Evolutionary conservation across 2,888 invertebrate genomes (phyloP).

Genomic region (Cantharis flavilabris): DNA sequence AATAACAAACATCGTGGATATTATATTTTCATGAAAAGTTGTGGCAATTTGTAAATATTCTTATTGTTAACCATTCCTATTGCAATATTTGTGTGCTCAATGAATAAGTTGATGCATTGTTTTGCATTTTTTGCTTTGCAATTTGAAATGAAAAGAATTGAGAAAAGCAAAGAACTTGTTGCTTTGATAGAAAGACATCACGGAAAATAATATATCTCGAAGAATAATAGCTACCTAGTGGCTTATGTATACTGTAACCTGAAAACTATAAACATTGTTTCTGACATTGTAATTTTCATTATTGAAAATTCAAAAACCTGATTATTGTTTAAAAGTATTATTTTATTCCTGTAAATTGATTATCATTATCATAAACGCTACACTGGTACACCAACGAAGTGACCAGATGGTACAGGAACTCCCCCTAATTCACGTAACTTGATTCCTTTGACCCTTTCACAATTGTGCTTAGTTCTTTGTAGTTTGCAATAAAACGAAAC

Average conservation of each 20-base stretch:
- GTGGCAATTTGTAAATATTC: neutral
- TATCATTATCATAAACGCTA: neutral
- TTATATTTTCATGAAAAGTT: neutral
- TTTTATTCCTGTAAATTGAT: neutral
- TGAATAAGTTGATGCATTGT: neutral
- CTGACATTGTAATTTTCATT: conserved; percentile 2
- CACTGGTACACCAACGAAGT: conserved; percentile 9
- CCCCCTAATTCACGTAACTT: conserved; percentile 33
- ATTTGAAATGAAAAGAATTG: conserved; percentile 22
- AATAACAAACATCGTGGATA: neutral
- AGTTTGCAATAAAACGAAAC: neutral
- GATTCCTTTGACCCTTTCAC: conserved; percentile 33
- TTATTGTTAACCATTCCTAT: neutral
- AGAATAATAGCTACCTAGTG: conserved; percentile 17
- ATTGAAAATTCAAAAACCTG: neutral
- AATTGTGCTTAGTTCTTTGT: conserved; percentile 15
- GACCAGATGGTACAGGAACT: conserved; percentile 34
- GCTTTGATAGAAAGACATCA: conserved; percentile 16
- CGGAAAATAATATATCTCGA: conserved; percentile 22
- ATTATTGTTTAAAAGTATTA: neutral
- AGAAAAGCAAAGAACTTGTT: conserved; percentile 26
- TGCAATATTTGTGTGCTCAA: neutral
- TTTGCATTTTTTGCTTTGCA: neutral
- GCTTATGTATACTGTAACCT: neutral
- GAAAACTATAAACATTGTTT: conserved; percentile 9